Evolutionary conservation across 2,113 vertebrate species (phyloP).

Genomic region (Falcunculus frontatus): DNA sequence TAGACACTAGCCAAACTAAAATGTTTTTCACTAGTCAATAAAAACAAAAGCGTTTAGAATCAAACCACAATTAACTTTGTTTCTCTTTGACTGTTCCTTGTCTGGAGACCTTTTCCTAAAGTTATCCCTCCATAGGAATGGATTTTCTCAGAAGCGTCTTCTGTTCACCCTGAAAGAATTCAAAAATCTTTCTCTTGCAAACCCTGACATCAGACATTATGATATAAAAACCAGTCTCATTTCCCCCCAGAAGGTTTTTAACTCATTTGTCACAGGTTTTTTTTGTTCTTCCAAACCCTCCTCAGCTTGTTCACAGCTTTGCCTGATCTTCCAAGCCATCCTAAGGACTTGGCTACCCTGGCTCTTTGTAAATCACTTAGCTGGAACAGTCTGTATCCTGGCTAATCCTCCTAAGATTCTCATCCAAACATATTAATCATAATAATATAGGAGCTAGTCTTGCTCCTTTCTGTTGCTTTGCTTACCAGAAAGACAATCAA

Average conservation of each 20-base stretch:
- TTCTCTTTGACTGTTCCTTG: neutral
- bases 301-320: neutral
- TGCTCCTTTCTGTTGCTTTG: neutral
- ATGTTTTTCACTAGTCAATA: neutral
- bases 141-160: neutral
- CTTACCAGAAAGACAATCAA: neutral
- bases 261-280: neutral
- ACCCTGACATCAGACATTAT: accelerated
- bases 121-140: neutral
- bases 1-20: neutral
- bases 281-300: neutral
- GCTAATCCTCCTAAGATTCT: neutral
- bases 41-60: neutral
- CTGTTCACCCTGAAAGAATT: neutral
- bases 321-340: neutral
- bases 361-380: neutral
- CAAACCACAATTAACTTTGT: neutral
- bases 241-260: neutral
- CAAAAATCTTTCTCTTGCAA: neutral
- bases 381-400: neutral
- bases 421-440: neutral
- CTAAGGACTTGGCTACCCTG: accelerated
- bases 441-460: neutral
- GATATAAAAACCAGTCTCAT: accelerated
- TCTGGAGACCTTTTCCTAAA: neutral